Evolutionary conservation across 2,888 invertebrate species (phyloP).

Genomic region (Entomobrya proxima): DNA sequence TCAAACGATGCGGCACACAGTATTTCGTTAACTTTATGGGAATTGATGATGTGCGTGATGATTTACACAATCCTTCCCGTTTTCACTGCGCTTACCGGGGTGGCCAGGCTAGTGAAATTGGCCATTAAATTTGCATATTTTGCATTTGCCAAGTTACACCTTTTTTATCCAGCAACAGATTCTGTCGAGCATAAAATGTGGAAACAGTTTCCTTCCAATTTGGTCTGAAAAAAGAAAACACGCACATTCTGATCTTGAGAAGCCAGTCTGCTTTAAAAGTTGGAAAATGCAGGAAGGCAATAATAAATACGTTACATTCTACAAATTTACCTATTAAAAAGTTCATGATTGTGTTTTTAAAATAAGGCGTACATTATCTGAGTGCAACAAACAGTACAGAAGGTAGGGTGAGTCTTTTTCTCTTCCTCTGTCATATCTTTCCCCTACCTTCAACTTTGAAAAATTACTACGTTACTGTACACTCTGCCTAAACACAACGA

Average conservation of each 20-base stretch:
- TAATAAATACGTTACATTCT: neutral
- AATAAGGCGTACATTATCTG: slow-evolving; percentile 7
- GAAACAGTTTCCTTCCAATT: neutral
- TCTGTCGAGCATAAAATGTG: neutral
- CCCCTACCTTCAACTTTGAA: neutral
- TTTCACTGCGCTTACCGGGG: neutral
- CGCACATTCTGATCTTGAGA: neutral
- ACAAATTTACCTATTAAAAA: neutral
- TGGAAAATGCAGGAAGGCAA: neutral
- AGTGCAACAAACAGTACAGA: neutral
- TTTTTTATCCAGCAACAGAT: slow-evolving; percentile 16
- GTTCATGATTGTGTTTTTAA: neutral
- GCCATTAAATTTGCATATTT: slow-evolving; percentile 6
- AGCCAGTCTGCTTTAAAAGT: neutral
- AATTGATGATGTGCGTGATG: neutral
- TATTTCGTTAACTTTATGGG: no score
- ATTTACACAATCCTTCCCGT: neutral
- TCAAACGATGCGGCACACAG: neutral
- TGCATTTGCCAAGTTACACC: neutral
- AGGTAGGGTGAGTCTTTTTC: slow-evolving; percentile 9
- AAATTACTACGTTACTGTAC: slow-evolving; percentile 22
- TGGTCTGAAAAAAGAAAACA: neutral
- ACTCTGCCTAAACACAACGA: neutral
- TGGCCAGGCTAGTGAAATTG: slow-evolving; percentile 32
- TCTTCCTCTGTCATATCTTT: neutral